phyloP scores from a whole-genome alignment of 2,888 invertebrate genomes.

The Drosophila mimica region DNA sequence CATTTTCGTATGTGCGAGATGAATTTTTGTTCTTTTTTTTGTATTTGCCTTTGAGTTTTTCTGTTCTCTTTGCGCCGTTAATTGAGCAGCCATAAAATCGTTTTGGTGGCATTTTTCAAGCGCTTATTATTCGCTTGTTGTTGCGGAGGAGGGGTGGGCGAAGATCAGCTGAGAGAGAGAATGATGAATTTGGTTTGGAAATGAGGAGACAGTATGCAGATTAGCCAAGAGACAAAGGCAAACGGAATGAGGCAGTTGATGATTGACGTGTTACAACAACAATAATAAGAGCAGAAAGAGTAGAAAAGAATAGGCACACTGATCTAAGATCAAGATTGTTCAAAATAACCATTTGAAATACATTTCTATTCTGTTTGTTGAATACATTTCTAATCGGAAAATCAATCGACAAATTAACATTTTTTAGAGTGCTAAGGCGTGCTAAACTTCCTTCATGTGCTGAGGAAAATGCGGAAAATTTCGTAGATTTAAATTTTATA shows the following conservation, averaged over 20 bases:
- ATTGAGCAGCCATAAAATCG: conserved; percentile 47
- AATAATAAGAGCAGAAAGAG: neutral
- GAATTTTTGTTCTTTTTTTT: conserved; percentile 8
- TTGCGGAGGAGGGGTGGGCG: neutral
- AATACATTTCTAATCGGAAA: neutral
- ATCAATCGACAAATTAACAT: neutral
- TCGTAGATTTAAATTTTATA: neutral
- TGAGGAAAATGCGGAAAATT: neutral
- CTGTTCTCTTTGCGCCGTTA: conserved; percentile 39
- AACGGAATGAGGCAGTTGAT: neutral
- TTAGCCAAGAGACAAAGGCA: neutral
- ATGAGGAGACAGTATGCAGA: conserved; percentile 17
- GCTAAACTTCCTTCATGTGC: neutral
- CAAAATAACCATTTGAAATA: neutral
- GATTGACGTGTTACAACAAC: conserved; percentile 8
- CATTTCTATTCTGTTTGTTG: neutral
- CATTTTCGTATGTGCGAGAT: conserved; percentile 44
- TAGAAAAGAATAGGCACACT: neutral
- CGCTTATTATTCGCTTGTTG: neutral
- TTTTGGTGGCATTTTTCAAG: conserved; percentile 27
- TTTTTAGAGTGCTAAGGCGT: neutral
- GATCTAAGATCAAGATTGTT: conserved; percentile 11
- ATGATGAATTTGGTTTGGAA: conserved; percentile 32
- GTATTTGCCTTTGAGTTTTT: conserved; percentile 4
- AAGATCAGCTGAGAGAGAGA: neutral